A percentile compares a stretch with the other conserved stretches of the same genome.
These are phyloP conservation scores for Leucoraja ocellata DNA, from an alignment of 2,797 vertebrate species.

Conservation along the genomic window DNA sequence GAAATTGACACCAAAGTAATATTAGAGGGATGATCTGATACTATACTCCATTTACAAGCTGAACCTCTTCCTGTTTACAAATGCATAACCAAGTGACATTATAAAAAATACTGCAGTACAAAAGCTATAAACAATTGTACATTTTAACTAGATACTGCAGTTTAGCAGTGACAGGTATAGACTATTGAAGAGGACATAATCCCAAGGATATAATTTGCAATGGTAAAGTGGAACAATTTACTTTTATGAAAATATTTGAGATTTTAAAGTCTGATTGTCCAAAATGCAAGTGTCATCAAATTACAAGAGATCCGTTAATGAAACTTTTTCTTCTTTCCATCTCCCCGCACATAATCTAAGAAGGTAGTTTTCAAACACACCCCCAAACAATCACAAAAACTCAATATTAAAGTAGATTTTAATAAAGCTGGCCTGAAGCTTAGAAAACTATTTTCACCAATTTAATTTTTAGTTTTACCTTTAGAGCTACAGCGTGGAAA, in stretches of 20 bases:
- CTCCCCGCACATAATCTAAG: background rate
- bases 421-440: background rate
- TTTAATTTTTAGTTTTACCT: too few relatives aligned
- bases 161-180: background rate
- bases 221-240: background rate
- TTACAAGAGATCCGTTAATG: too few relatives aligned
- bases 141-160: background rate
- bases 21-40: background rate
- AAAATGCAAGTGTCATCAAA: background rate
- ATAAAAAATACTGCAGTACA: too few relatives aligned
- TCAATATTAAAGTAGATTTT: background rate
- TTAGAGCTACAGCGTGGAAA: too few relatives aligned
- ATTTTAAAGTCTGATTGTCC: background rate
- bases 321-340: background rate
- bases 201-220: too few relatives aligned
- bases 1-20: conserved; percentile 38
- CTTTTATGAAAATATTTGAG: background rate
- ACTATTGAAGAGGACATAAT: background rate
- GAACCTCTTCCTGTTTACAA: background rate
- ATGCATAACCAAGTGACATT: background rate
- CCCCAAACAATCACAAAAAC: background rate
- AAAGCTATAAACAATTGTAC: background rate
- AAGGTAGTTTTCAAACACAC: background rate
- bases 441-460: background rate
- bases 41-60: conserved; percentile 9